Percentiles rank a stretch among this genome's conserved stretches.
Evolutionary conservation across 2,113 vertebrate genomes (phyloP).

Genomic region (Columbina picui): DNA sequence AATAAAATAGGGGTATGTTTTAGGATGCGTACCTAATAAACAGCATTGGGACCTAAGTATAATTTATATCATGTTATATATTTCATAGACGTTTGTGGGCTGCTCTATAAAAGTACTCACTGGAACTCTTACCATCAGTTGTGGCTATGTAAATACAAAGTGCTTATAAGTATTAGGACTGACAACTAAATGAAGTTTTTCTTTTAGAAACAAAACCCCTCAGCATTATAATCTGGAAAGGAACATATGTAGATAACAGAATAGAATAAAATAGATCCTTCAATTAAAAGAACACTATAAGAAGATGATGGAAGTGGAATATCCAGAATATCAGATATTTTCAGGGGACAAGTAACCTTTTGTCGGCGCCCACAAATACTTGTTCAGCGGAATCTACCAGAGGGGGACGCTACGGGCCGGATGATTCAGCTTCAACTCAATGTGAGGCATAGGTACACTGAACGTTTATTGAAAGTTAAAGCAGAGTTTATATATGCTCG

Average conservation of each 20-base stretch:
- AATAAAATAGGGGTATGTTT: constrained; percentile 38
- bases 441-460: too few species aligned
- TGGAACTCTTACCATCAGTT: background rate
- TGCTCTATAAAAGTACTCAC: too few species aligned
- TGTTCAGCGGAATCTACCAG: too few species aligned
- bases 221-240: background rate
- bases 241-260: background rate
- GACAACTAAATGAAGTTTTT: background rate
- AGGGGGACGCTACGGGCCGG: too few species aligned
- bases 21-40: background rate
- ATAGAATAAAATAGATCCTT: background rate
- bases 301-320: background rate
- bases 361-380: too few species aligned
- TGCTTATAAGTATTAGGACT: background rate
- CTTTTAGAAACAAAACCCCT: background rate
- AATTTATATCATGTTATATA: background rate
- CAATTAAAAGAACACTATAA: background rate
- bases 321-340: background rate
- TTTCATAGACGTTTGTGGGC: background rate
- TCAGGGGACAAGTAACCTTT: background rate
- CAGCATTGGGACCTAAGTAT: background rate
- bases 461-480: too few species aligned
- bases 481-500: too few species aligned
- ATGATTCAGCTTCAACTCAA: too few species aligned
- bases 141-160: background rate